Percentiles rank a stretch among this genome's conserved stretches.
Conservation (phyloP, 2,113 vertebrate genomes). For the Taxidea taxus region DNA sequence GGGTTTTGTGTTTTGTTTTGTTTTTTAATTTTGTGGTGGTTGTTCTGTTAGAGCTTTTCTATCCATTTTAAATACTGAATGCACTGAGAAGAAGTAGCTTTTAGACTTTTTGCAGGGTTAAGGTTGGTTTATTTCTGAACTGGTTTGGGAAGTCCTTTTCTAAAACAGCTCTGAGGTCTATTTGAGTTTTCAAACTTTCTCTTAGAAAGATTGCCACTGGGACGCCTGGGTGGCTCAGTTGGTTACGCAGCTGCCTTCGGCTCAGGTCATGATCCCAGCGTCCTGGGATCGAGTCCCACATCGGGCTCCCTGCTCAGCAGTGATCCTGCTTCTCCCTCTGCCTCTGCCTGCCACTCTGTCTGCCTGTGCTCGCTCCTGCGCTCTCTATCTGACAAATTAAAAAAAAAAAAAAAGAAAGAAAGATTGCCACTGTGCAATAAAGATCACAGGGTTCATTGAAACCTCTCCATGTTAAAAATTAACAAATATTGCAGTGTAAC, state of each 20-base stretch:
- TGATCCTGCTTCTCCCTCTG: too few species aligned
- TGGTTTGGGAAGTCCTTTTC: background rate
- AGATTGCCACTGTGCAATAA: background rate
- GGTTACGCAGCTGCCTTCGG: too few species aligned
- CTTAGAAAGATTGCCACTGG: background rate
- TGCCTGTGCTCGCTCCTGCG: too few species aligned
- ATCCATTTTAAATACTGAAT: background rate
- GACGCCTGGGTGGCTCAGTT: too few species aligned
- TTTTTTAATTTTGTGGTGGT: background rate
- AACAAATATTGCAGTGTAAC: background rate
- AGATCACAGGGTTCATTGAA: background rate
- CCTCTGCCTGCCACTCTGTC: too few species aligned
- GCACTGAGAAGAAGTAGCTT: background rate
- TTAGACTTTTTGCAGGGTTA: background rate
- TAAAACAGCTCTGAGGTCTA: background rate
- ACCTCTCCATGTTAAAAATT: background rate
- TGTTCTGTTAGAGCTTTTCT: background rate
- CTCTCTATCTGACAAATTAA: too few species aligned
- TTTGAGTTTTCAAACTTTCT: slow-evolving; percentile 20
- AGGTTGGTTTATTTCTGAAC: background rate
- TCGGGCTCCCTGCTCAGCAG: too few species aligned
- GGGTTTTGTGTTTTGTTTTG: background rate
- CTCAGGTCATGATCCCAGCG: too few species aligned
- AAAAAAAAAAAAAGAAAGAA: too few species aligned
- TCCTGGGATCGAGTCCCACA: too few species aligned